phyloP scores from a whole-genome alignment of 2,888 invertebrate species.

The Lasioglossum calceatum region DNA sequence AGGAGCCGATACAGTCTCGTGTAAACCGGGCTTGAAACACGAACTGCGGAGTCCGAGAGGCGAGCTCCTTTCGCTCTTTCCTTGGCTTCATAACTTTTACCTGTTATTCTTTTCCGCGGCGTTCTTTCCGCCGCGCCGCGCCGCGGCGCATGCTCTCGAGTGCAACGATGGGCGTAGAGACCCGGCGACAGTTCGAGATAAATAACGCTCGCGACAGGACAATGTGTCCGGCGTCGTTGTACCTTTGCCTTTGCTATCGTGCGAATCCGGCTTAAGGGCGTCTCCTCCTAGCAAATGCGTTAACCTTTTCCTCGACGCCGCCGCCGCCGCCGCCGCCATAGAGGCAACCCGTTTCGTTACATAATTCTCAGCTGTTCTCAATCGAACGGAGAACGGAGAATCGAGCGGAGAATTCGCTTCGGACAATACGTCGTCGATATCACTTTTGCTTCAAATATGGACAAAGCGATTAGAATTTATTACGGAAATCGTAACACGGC shows the following conservation, averaged over 20 bases:
- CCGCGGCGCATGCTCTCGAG: conserved; percentile 30
- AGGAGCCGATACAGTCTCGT: conserved; percentile 24
- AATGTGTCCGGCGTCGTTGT: conserved; percentile 67
- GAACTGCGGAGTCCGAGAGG: conserved; percentile 26
- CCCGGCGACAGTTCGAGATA: conserved; percentile 69
- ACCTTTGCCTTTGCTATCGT: conserved; percentile 59
- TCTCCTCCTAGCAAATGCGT: conserved; percentile 52
- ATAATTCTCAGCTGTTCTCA: conserved; percentile 44
- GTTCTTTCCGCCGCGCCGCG: conserved; percentile 2
- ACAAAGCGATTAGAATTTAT: not conserved
- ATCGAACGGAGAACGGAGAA: conserved; percentile 18
- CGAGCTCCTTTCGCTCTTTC: conserved; percentile 38
- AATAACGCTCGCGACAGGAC: conserved; percentile 72
- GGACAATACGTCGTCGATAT: not conserved
- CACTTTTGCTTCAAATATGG: not conserved
- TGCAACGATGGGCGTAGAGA: conserved; percentile 61
- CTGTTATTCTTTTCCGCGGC: conserved; percentile 37
- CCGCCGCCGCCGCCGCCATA: not conserved
- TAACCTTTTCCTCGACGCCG: conserved; percentile 55
- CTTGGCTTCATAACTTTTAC: conserved; percentile 57
- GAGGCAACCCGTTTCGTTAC: conserved; percentile 39
- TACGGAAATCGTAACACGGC: not conserved
- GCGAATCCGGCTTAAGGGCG: conserved; percentile 63
- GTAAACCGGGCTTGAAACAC: conserved; percentile 24
- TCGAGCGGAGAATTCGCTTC: not conserved